These are phyloP conservation scores for Archips crataeganus DNA, from an alignment of 2,888 invertebrate species.

Conservation along the genomic window DNA sequence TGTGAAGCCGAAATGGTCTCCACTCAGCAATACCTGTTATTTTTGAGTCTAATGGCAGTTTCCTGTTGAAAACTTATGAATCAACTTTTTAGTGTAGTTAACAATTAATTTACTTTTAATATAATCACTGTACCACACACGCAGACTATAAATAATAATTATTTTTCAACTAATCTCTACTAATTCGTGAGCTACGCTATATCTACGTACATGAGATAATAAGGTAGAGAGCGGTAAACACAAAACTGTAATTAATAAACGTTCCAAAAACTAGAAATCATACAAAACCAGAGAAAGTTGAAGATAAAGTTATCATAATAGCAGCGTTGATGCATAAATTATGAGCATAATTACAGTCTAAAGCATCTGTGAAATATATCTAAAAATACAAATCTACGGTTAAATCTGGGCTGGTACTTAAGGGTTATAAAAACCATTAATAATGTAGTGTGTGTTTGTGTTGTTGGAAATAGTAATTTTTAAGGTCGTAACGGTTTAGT, in stretches of 20 bases:
- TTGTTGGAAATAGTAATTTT: conserved; percentile 38
- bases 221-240: neutral
- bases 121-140: neutral
- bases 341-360: conserved; percentile 70
- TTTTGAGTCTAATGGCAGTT: no score
- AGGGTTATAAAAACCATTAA: conserved; percentile 49
- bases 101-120: neutral
- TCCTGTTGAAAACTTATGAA: no score
- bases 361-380: conserved; percentile 75
- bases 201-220: neutral
- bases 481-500: conserved; percentile 36
- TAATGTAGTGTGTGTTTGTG: conserved; percentile 44
- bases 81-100: neutral
- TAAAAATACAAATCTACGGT: conserved; percentile 64
- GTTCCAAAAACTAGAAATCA: conserved; percentile 31
- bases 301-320: conserved; percentile 67
- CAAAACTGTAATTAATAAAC: conserved; percentile 17
- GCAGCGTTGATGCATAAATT: conserved; percentile 76
- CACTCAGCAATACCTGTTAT: no score
- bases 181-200: neutral
- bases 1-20: no score
- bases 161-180: neutral
- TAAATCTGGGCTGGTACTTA: conserved; percentile 57
- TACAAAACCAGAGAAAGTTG: conserved; percentile 54
- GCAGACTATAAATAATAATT: neutral